Evolutionary conservation across 2,113 vertebrate species (phyloP).

Genomic region (Serinus canaria): DNA sequence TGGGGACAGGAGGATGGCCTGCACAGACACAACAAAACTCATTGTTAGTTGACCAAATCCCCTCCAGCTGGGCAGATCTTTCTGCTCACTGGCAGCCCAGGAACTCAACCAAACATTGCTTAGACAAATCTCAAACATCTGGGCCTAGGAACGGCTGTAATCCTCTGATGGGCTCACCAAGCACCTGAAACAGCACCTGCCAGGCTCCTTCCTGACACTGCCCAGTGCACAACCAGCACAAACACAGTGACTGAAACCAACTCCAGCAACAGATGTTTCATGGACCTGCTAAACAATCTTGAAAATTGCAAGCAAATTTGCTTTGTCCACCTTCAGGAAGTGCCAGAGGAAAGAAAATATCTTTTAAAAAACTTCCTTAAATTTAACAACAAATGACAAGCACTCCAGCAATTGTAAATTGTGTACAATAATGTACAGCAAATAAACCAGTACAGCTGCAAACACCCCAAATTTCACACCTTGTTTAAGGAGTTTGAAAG

Average conservation of each 20-base stretch:
- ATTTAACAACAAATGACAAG: background rate
- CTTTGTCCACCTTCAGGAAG: background rate
- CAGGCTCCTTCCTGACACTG: background rate
- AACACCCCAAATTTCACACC: background rate
- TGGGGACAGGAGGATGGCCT: slow-evolving; percentile 91
- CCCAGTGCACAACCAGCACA: background rate
- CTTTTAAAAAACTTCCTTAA: background rate
- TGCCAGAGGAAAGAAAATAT: background rate
- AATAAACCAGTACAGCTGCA: background rate
- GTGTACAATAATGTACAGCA: background rate
- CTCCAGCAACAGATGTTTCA: background rate
- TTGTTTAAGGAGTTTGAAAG: background rate
- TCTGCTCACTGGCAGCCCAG: background rate
- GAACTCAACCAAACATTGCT: background rate
- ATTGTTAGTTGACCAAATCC: rapidly evolving
- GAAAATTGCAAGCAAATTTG: background rate
- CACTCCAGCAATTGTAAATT: background rate
- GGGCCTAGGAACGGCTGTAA: background rate
- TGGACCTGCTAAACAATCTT: background rate
- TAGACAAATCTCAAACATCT: background rate
- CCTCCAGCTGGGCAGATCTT: background rate
- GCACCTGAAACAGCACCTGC: background rate
- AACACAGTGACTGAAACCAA: background rate
- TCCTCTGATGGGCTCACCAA: background rate
- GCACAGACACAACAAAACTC: background rate